Percentiles rank a stretch among this genome's conserved stretches.
Conservation (phyloP, 2,113 vertebrate species). For the Triplophysa dalaica region DNA sequence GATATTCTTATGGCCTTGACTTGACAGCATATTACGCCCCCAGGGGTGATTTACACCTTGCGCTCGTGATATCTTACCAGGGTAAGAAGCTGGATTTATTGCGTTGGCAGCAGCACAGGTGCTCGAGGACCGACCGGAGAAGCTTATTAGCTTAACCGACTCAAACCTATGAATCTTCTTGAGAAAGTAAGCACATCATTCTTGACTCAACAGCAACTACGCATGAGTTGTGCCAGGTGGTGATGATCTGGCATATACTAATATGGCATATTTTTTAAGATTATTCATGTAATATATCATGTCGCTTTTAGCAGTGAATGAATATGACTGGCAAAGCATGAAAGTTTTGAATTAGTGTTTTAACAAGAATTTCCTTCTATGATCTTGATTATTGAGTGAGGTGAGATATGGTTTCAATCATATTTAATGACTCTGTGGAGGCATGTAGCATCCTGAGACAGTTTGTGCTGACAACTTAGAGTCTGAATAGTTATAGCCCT, state of each 20-base stretch:
- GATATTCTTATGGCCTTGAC: conserved; percentile 31
- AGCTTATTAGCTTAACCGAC: background rate
- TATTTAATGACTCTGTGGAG: conserved; percentile 17
- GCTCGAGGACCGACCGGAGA: background rate
- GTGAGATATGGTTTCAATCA: conserved; percentile 43
- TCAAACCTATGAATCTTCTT: conserved; percentile 34
- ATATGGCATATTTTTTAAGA: conserved; percentile 8
- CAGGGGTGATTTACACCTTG: conserved; percentile 7
- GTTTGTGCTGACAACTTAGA: background rate
- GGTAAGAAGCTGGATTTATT: conserved; percentile 11
- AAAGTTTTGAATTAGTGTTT: conserved; percentile 26
- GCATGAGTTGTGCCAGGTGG: background rate
- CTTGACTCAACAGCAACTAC: conserved; percentile 19
- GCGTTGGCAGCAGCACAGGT: conserved; percentile 31
- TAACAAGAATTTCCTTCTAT: conserved; percentile 33
- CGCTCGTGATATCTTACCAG: background rate
- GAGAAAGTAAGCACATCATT: conserved; percentile 23
- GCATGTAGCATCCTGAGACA: background rate
- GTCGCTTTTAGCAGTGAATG: conserved; percentile 13
- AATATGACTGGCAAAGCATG: conserved; percentile 28
- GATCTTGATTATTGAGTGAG: conserved; percentile 28
- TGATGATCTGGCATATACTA: conserved; percentile 35
- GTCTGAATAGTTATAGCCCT: background rate
- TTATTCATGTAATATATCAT: conserved; percentile 14
- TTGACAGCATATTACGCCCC: conserved; percentile 5